Evolutionary conservation across 1,140 invertebrate genomes (phyloP).

Genomic region (Heliconius hermathena): DNA sequence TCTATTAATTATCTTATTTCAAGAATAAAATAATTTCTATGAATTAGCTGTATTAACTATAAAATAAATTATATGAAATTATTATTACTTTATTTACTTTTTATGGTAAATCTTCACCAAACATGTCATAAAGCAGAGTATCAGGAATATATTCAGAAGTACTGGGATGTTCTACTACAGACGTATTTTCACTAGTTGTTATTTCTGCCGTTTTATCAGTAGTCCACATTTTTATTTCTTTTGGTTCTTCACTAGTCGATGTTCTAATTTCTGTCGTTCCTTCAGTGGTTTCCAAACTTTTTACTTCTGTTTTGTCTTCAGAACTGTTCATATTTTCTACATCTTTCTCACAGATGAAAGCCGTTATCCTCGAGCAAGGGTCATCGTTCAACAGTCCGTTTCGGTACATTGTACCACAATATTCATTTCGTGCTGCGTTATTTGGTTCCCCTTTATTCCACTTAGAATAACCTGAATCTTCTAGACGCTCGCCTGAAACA

Average conservation of each 20-base stretch:
- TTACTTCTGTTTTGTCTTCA: neutral
- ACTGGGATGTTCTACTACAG: neutral
- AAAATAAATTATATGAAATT: too few relatives aligned
- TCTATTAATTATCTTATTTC: too few relatives aligned
- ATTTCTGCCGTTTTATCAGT: neutral
- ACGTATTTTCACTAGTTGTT: neutral
- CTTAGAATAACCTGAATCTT: neutral
- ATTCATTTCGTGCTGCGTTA: neutral
- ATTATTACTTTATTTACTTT: too few relatives aligned
- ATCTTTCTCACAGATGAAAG: constrained; percentile 7
- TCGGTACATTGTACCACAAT: neutral
- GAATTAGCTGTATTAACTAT: too few relatives aligned
- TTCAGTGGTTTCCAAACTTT: neutral
- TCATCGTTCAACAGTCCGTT: neutral
- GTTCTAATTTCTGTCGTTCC: neutral
- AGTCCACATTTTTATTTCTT: neutral
- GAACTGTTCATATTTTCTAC: neutral
- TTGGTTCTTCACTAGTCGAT: too few relatives aligned
- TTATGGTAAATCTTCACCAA: too few relatives aligned
- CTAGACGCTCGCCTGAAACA: neutral
- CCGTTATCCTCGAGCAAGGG: neutral
- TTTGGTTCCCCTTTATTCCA: constrained; percentile 2
- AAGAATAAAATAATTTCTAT: too few relatives aligned
- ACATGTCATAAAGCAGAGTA: too few relatives aligned
- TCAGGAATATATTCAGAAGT: neutral